Evolutionary conservation across 2,113 vertebrate genomes (phyloP).

Genomic region (Tragulus kanchil): DNA sequence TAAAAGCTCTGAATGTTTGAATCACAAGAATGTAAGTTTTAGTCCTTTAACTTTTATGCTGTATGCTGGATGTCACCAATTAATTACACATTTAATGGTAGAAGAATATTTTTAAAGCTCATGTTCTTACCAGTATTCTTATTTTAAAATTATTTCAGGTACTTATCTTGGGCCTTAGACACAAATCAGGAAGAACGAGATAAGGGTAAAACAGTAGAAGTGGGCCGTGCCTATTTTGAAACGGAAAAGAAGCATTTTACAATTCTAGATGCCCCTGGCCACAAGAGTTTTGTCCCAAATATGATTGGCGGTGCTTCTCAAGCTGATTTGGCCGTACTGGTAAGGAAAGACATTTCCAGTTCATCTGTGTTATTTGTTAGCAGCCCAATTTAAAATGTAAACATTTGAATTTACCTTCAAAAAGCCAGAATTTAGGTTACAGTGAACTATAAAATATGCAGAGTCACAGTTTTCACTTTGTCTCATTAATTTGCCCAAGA

Average conservation of each 20-base stretch:
- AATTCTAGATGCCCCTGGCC: conserved; percentile 98
- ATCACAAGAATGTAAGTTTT: background rate
- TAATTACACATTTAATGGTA: background rate
- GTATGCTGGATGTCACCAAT: background rate
- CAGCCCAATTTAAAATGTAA: background rate
- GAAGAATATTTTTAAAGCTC: conserved; percentile 25
- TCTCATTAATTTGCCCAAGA: background rate
- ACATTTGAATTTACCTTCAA: background rate
- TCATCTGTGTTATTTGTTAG: conserved; percentile 6
- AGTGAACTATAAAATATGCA: background rate
- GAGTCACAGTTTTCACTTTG: background rate
- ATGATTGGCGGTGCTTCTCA: conserved; percentile 99
- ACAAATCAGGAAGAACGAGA: conserved; percentile 99
- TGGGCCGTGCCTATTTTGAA: conserved; percentile 99
- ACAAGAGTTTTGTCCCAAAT: conserved; percentile 99
- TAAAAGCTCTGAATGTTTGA: background rate
- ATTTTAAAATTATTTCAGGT: conserved; percentile 88
- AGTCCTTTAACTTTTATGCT: conserved; percentile 17
- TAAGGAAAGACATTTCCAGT: conserved; percentile 86
- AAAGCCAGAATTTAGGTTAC: conserved; percentile 4
- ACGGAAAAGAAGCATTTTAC: conserved; percentile 99
- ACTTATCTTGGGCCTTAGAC: conserved; percentile 99
- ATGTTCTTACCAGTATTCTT: conserved; percentile 35
- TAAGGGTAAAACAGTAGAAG: conserved; percentile 99
- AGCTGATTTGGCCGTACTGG: conserved; percentile 98